These are phyloP conservation scores for Porites rus DNA, from an alignment of 92 coral and sea anemone genomes.

Conservation along the genomic window DNA sequence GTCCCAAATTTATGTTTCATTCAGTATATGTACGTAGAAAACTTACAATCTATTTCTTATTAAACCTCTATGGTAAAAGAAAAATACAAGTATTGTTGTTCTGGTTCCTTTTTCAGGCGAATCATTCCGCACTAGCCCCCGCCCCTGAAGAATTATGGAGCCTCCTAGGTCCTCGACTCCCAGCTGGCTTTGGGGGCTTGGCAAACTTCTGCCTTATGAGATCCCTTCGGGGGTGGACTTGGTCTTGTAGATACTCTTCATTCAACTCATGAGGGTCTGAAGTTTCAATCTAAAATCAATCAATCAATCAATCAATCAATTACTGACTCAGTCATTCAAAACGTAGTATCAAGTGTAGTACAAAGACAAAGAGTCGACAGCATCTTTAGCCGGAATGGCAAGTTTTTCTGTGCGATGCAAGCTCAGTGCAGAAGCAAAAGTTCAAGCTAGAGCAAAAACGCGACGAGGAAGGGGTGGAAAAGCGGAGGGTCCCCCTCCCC, in stretches of 20 bases:
- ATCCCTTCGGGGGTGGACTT: conserved; percentile 91
- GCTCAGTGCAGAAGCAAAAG: no score
- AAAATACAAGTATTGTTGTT: background rate
- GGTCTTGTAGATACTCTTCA: conserved; percentile 87
- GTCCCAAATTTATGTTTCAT: background rate
- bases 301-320: background rate
- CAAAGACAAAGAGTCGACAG: no score
- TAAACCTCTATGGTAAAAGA: background rate
- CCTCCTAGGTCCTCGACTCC: conserved; percentile 89
- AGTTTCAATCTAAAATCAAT: conserved; percentile 78
- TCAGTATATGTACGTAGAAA: background rate
- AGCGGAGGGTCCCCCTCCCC: no score
- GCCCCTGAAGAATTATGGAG: conserved; percentile 57
- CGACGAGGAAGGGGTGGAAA: no score
- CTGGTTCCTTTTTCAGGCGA: background rate
- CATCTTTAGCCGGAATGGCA: no score
- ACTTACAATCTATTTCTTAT: background rate
- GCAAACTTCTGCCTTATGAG: conserved; percentile 95
- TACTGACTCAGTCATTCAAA: no score
- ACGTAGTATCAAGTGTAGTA: no score
- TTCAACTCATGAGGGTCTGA: conserved; percentile 86
- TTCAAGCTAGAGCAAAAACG: no score
- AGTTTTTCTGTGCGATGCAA: no score
- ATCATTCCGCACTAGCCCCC: conserved; percentile 12
- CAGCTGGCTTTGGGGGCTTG: conserved; percentile 90